Conservation (phyloP, 2,888 invertebrate species). For the Tridacna crocea region DNA sequence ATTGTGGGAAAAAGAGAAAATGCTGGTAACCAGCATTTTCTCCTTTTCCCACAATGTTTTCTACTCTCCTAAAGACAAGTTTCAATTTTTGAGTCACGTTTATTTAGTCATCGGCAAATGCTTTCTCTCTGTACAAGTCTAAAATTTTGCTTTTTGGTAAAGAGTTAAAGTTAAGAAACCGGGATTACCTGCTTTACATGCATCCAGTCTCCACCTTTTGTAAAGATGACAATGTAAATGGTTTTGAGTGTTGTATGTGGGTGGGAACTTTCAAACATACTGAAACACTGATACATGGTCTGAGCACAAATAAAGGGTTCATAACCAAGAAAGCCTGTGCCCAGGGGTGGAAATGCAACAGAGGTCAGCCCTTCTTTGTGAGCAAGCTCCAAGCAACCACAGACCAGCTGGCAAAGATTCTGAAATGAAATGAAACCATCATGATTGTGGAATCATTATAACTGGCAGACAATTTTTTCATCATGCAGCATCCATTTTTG, state of each 20-base stretch:
- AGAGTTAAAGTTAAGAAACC: too few relatives aligned
- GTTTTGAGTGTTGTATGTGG: constrained; percentile 26
- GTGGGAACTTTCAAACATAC: constrained; percentile 34
- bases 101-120: too few relatives aligned
- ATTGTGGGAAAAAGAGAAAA: too few relatives aligned
- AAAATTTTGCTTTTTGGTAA: too few relatives aligned
- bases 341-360: constrained; percentile 54
- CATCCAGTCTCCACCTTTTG: constrained; percentile 47
- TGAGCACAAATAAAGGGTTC: constrained; percentile 33
- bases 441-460: background rate
- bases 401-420: constrained; percentile 37
- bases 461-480: background rate
- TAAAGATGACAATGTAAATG: constrained; percentile 41
- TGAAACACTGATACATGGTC: constrained; percentile 41
- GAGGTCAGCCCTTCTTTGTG: constrained; percentile 47
- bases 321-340: constrained; percentile 48
- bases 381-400: constrained; percentile 41
- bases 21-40: too few relatives aligned
- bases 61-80: too few relatives aligned
- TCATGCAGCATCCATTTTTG: too few relatives aligned
- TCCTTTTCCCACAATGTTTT: too few relatives aligned
- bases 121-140: too few relatives aligned
- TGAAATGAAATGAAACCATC: constrained; percentile 15
- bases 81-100: too few relatives aligned
- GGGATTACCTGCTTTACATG: constrained; percentile 40